A percentile compares a stretch with the other conserved stretches of the same genome.
phyloP scores from a whole-genome alignment of 1,140 invertebrate species.

The Heliconius hermathena region DNA sequence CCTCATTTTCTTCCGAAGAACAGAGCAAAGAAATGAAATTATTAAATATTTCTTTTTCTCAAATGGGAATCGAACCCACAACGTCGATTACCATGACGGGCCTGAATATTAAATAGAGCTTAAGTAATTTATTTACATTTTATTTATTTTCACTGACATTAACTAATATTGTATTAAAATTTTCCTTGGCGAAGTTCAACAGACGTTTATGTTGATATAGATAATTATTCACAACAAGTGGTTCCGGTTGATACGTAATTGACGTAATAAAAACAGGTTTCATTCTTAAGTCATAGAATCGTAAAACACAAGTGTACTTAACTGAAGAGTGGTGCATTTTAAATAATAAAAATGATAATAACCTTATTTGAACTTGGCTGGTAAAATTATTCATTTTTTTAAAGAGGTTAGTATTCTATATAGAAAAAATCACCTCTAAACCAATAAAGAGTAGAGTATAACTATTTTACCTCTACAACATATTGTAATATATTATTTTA shows the following conservation, averaged over 20 bases:
- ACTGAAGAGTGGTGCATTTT: background rate
- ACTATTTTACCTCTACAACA: too few species aligned
- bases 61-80: too few species aligned
- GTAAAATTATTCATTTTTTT: too few species aligned
- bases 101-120: too few species aligned
- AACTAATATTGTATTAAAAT: background rate
- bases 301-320: background rate
- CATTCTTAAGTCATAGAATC: constrained; percentile 1
- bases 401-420: too few species aligned
- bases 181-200: background rate
- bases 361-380: background rate
- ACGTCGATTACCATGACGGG: fast-evolving
- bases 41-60: too few species aligned
- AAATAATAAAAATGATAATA: background rate
- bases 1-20: too few species aligned
- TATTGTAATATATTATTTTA: too few species aligned
- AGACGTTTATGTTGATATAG: background rate
- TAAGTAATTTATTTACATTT: background rate
- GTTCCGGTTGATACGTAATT: constrained; percentile 53
- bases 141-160: background rate
- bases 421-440: too few species aligned
- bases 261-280: constrained; percentile 63
- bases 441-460: too few species aligned
- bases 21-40: too few species aligned
- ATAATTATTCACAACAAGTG: constrained; percentile 18